Evolutionary conservation across 2,797 vertebrate species (phyloP).

Genomic region (Leucoraja ocellata): DNA sequence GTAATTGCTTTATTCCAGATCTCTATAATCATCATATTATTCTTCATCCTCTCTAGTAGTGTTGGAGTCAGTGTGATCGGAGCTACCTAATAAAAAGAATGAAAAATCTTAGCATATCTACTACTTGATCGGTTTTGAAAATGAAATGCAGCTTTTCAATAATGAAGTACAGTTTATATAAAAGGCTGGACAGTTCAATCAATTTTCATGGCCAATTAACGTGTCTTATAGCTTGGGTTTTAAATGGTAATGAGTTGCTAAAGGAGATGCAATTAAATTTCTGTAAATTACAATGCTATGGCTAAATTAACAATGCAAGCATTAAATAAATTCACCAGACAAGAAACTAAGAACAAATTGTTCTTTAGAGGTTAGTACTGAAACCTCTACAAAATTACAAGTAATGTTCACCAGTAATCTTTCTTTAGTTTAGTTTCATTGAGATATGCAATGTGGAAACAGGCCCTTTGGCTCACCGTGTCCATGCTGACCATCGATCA

Average conservation of each 20-base stretch:
- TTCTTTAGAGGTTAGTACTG: background rate
- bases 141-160: background rate
- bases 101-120: background rate
- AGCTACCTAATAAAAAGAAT: constrained; percentile 64
- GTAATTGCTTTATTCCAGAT: constrained; percentile 76
- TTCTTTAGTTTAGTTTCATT: too few relatives aligned
- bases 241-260: background rate
- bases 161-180: background rate
- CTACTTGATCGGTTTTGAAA: background rate
- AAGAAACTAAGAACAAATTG: background rate
- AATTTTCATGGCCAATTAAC: background rate
- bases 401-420: background rate
- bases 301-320: background rate
- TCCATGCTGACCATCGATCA: too few relatives aligned
- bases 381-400: background rate
- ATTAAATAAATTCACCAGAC: background rate
- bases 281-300: background rate
- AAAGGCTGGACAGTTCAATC: background rate
- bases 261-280: background rate
- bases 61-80: constrained; percentile 72
- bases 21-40: constrained; percentile 90
- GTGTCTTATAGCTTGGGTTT: background rate
- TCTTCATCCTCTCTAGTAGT: constrained; percentile 78
- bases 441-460: too few relatives aligned
- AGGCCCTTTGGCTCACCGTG: too few relatives aligned